phyloP scores from a whole-genome alignment of 2,797 vertebrate species.

The Amniataba percoides region DNA sequence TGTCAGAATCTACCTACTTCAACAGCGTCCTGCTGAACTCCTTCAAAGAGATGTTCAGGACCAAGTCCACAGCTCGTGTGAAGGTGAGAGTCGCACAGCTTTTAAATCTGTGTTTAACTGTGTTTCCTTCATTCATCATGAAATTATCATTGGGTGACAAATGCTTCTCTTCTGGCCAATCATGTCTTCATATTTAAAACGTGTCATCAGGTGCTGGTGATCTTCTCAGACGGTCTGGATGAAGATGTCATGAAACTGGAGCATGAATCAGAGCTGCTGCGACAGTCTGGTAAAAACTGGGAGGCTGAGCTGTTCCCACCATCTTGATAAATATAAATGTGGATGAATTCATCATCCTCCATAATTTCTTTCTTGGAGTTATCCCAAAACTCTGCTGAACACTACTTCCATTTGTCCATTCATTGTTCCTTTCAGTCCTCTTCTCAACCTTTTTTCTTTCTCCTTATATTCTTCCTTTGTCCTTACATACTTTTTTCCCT shows the following conservation, averaged over 20 bases:
- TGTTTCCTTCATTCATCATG: background rate
- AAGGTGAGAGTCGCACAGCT: conserved; percentile 83
- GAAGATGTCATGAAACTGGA: conserved; percentile 81
- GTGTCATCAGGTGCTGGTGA: conserved; percentile 84
- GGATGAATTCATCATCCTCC: background rate
- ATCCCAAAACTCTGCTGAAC: background rate
- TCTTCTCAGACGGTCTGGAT: conserved; percentile 91
- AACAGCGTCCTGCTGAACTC: conserved; percentile 79
- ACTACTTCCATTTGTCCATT: background rate
- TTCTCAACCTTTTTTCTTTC: too few species aligned
- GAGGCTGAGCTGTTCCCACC: background rate
- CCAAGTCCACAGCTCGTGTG: conserved; percentile 66
- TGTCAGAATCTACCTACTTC: conserved; percentile 69
- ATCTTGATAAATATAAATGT: background rate
- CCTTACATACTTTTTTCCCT: too few species aligned
- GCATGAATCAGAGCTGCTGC: conserved; percentile 77
- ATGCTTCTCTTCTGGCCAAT: background rate
- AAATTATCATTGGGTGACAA: background rate
- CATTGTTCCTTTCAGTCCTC: too few species aligned
- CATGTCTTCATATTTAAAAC: too few species aligned
- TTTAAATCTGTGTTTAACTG: background rate
- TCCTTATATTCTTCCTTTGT: too few species aligned
- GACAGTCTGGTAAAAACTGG: conserved; percentile 52
- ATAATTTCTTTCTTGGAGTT: background rate
- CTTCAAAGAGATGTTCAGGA: conserved; percentile 74